These are phyloP conservation scores for Plutomurus gul DNA, from an alignment of 1,140 invertebrate genomes.

Conservation along the genomic window DNA sequence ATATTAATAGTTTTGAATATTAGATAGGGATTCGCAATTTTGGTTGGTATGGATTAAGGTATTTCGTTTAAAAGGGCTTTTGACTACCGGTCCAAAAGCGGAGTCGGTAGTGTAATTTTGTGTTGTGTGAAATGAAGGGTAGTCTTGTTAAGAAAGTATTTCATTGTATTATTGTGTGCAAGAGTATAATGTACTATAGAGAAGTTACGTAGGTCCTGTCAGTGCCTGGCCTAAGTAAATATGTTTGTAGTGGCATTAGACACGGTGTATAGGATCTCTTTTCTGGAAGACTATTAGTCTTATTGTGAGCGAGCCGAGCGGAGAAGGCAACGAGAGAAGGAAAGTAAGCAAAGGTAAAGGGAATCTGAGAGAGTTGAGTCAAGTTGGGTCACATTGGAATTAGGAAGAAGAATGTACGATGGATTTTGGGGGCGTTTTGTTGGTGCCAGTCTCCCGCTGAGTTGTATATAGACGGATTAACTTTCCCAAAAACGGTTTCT, in stretches of 20 bases:
- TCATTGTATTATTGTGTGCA: not conserved
- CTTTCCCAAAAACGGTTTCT: slow-evolving; percentile 45
- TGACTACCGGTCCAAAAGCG: too few species aligned
- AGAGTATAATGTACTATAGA: slow-evolving; percentile 10
- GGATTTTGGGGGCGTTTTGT: slow-evolving; percentile 52
- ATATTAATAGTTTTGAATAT: too few species aligned
- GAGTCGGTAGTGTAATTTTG: not conserved
- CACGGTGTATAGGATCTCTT: too few species aligned
- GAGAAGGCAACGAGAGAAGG: slow-evolving; percentile 16
- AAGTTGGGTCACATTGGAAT: slow-evolving; percentile 29
- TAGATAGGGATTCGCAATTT: too few species aligned
- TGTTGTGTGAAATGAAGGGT: slow-evolving; percentile 28
- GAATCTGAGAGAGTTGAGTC: not conserved
- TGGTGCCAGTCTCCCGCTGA: slow-evolving; percentile 52
- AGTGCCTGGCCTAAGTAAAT: too few species aligned
- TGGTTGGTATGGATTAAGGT: too few species aligned
- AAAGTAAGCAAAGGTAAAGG: not conserved
- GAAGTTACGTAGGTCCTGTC: too few species aligned
- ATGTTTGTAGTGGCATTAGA: too few species aligned
- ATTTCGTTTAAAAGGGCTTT: not conserved
- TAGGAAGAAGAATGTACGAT: slow-evolving; percentile 16
- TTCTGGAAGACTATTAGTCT: too few species aligned
- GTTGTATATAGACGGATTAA: slow-evolving; percentile 39
- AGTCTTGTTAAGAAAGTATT: not conserved
- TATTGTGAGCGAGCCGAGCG: too few species aligned